A percentile compares a stretch with the other conserved stretches of the same genome.
These are phyloP conservation scores for Octodonta nipae DNA, from an alignment of 2,888 invertebrate species.

Conservation along the genomic window DNA sequence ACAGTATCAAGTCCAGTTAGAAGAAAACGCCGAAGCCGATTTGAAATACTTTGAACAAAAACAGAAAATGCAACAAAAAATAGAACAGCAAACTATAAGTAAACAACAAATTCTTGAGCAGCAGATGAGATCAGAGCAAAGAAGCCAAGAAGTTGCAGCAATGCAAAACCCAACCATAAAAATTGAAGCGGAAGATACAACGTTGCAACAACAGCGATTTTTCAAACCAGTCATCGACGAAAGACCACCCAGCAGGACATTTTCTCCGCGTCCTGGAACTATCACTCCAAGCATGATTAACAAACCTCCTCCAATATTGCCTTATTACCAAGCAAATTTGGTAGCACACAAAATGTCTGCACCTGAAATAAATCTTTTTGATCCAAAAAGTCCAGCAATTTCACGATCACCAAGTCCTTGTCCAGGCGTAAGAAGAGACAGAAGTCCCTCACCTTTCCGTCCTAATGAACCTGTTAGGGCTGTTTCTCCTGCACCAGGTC, in stretches of 20 bases:
- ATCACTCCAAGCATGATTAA: conserved; percentile 59
- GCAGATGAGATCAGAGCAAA: conserved; percentile 4
- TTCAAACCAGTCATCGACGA: conserved; percentile 54
- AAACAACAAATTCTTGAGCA: conserved; percentile 14
- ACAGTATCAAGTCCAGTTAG: conserved; percentile 49
- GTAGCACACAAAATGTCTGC: conserved; percentile 53
- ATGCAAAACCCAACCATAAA: conserved; percentile 24
- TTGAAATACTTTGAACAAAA: conserved; percentile 21
- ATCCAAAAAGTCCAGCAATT: conserved; percentile 44
- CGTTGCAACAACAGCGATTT: conserved; percentile 34
- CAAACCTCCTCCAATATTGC: conserved; percentile 61
- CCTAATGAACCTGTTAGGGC: conserved; percentile 35
- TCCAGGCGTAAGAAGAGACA: conserved; percentile 27
- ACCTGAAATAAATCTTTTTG: conserved; percentile 44
- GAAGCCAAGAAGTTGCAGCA: conserved; percentile 8
- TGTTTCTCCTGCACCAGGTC: conserved; percentile 58
- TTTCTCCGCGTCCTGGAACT: conserved; percentile 44
- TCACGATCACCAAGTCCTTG: conserved; percentile 55
- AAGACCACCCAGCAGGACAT: conserved; percentile 32
- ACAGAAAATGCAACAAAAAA: conserved; percentile 17
- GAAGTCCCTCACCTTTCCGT: conserved; percentile 27
- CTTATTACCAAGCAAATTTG: conserved; percentile 66
- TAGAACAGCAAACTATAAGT: conserved; percentile 10
- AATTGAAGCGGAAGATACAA: conserved; percentile 26
- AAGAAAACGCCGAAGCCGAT: conserved; percentile 25